Evolutionary conservation across 2,888 invertebrate genomes (phyloP).

Genomic region (Anthophora plumipes): DNA sequence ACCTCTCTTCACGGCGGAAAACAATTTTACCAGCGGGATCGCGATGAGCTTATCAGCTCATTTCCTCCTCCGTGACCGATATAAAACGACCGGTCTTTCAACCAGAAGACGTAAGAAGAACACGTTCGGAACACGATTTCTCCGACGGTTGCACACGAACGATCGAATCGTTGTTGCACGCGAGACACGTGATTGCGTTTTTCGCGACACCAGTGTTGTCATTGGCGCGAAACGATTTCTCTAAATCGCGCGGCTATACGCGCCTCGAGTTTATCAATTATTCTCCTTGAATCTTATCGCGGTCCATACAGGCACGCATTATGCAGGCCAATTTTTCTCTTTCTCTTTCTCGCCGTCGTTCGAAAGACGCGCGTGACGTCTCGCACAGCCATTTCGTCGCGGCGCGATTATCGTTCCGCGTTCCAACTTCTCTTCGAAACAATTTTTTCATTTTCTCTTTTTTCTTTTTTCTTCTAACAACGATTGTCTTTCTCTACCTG

Average conservation of each 20-base stretch:
- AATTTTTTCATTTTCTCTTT: slow-evolving; percentile 26
- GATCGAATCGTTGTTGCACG: slow-evolving; percentile 12
- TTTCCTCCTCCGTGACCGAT: not conserved
- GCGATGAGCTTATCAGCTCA: no score
- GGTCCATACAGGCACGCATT: slow-evolving; percentile 6
- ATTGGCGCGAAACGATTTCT: slow-evolving; percentile 4
- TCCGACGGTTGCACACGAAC: slow-evolving; percentile 4
- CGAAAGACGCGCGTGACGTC: slow-evolving; percentile 38
- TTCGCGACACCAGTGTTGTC: not conserved
- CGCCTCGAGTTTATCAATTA: slow-evolving; percentile 44
- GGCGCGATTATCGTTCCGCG: slow-evolving; percentile 59
- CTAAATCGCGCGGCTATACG: slow-evolving; percentile 23
- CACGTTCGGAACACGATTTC: slow-evolving; percentile 19
- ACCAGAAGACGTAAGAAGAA: not conserved
- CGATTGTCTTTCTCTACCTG: not conserved
- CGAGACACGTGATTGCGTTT: slow-evolving; percentile 14
- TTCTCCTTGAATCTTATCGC: slow-evolving; percentile 44
- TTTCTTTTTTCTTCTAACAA: not conserved
- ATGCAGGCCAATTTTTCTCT: slow-evolving; percentile 12
- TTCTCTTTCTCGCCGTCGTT: not conserved
- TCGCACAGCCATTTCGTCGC: slow-evolving; percentile 33
- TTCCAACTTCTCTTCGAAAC: slow-evolving; percentile 44
- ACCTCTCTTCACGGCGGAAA: no score
- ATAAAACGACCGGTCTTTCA: slow-evolving; percentile 17
- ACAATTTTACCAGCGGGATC: not conserved